These are phyloP conservation scores for Brevipalpus yothersi DNA, from an alignment of 1,140 invertebrate genomes.

Conservation along the genomic window DNA sequence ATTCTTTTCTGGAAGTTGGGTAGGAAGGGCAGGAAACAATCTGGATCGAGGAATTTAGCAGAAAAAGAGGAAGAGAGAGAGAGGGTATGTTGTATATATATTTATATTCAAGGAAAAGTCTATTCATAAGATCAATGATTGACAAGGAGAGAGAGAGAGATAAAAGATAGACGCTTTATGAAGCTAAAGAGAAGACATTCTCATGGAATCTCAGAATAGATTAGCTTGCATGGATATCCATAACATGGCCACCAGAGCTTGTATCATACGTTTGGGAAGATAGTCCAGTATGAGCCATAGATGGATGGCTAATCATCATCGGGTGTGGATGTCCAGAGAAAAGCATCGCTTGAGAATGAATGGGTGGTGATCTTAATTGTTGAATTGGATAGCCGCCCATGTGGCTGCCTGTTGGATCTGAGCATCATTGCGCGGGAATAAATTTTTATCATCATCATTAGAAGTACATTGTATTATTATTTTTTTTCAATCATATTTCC, in stretches of 20 bases:
- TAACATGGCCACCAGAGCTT: constrained; percentile 23
- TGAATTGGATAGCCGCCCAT: constrained; percentile 23
- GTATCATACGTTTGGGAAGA: constrained; percentile 24
- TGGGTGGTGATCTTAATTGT: constrained; percentile 23
- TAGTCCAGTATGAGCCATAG: constrained; percentile 16
- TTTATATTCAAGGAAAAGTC: too few relatives aligned
- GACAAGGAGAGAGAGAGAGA: too few relatives aligned
- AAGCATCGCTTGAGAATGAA: constrained; percentile 26
- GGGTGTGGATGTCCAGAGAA: constrained; percentile 25
- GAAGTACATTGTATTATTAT: too few relatives aligned
- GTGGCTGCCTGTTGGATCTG: constrained; percentile 15
- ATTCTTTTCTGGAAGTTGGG: too few relatives aligned
- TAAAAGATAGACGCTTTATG: neutral
- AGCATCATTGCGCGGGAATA: neutral
- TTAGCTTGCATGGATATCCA: constrained; percentile 27
- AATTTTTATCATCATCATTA: too few relatives aligned
- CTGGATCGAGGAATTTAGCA: neutral
- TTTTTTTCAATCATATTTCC: too few relatives aligned
- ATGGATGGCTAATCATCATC: constrained; percentile 22
- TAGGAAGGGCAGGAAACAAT: too few relatives aligned
- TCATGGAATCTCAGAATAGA: neutral
- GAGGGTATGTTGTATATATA: neutral
- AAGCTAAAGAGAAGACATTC: neutral
- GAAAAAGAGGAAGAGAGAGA: neutral
- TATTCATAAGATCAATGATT: too few relatives aligned